Evolutionary conservation across 2,113 vertebrate species (phyloP).

Genomic region (Caracal caracal): DNA sequence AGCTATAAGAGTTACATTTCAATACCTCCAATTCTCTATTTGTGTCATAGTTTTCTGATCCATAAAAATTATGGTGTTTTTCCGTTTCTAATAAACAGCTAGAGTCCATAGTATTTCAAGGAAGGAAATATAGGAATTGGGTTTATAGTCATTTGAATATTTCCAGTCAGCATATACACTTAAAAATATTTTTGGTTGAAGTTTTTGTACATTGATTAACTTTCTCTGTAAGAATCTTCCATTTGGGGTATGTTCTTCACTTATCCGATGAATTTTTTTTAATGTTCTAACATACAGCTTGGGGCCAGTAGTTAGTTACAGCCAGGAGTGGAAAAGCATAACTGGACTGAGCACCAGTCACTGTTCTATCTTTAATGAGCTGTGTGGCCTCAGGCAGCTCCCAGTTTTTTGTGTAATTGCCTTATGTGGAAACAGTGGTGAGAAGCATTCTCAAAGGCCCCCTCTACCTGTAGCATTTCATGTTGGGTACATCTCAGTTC

Average conservation of each 20-base stretch:
- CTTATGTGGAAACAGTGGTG: not conserved
- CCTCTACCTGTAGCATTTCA: not conserved
- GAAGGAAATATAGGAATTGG: not conserved
- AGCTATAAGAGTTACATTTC: not conserved
- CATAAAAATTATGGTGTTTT: slow-evolving; percentile 22
- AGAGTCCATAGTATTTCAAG: not conserved
- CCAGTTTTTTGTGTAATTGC: not conserved
- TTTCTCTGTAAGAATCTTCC: not conserved
- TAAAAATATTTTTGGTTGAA: not conserved
- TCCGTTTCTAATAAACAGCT: not conserved
- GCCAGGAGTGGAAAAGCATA: not conserved
- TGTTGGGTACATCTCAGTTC: not conserved
- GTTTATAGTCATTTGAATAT: not conserved
- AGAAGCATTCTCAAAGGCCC: not conserved
- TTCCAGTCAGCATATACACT: not conserved
- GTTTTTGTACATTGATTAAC: slow-evolving; percentile 1
- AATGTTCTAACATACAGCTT: not conserved
- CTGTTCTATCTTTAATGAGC: not conserved
- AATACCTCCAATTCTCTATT: slow-evolving; percentile 35
- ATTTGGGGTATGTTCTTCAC: not conserved
- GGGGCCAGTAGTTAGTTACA: not conserved
- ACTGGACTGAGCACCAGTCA: not conserved
- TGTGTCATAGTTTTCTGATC: not conserved
- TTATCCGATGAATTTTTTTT: not conserved
- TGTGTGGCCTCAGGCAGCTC: not conserved